Base-by-base conservation (phyloP, 2,797 vertebrate species). In the Galagoides demidoff region DNA sequence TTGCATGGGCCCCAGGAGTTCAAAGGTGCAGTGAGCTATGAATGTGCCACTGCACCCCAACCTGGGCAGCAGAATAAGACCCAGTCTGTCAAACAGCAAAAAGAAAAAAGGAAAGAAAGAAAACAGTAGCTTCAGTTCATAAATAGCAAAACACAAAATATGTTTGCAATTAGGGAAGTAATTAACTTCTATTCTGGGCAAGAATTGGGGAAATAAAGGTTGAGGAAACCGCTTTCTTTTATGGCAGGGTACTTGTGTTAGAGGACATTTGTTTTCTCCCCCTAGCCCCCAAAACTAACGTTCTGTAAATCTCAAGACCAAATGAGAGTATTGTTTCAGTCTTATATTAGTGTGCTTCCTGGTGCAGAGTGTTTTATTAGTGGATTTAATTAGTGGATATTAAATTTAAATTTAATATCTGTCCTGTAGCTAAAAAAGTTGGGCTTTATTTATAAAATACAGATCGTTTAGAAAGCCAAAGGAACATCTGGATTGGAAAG, bases 351-450 rank as follows among this genome's bases (percentile, higher is more conserved):
- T 13, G 74, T 39, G 2, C 19, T 86, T 86, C 86, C 34, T 89
- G 0, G 17, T 57, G 13, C 17, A 76, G 52, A 70, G 2, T 71
- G n/a, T 84, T 93, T 93, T 71, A 59, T 39, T 79, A 84, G 31
- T 86, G 49, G 17, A n/a, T n/a, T n/a, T n/a, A n/a, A n/a, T n/a
- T n/a, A n/a, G n/a, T n/a, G n/a, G n/a, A n/a, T n/a, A n/a, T n/a
- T n/a, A n/a, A n/a, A n/a, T 83, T 96, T 92, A 71, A 92, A 87
- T 43, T 88, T 89, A 76, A 27, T 23, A 66, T 74, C 77, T 93
- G 27, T 85, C 92, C 22, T 84, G 3, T 6, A 92, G 57, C 59
- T 93, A n/a, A 8, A 94, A 89, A 85, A 49, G 4, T 22, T 16
- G 6, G 81, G 5, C 23, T 85, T 84, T 66, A 70, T 71, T 95